Percentiles rank a stretch among this genome's conserved stretches.
Conservation (phyloP, 1,140 invertebrate species). For the Meteorus sp. region DNA sequence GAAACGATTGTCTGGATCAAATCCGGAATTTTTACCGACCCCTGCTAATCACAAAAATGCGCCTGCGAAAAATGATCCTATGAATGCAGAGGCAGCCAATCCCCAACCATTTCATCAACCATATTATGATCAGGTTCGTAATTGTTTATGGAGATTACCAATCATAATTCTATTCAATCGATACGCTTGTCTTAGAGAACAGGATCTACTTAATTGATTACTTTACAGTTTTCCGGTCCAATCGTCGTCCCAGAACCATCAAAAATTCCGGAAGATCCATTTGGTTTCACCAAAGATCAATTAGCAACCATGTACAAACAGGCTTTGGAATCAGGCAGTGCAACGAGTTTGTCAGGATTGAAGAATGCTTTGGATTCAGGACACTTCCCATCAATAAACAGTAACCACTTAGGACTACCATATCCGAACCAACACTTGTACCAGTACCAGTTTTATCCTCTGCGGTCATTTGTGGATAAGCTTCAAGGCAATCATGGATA, state of each 20-base stretch:
- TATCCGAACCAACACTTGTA: constrained; percentile 28
- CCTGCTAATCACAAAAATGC: background rate
- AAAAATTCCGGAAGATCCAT: background rate
- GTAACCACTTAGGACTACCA: constrained; percentile 29
- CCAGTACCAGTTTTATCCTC: constrained; percentile 41
- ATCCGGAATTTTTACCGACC: background rate
- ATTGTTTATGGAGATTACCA: too few species aligned
- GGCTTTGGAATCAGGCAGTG: constrained; percentile 38
- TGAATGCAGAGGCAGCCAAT: background rate
- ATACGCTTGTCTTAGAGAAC: background rate
- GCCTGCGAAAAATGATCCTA: background rate
- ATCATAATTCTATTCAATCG: too few species aligned
- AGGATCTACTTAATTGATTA: background rate
- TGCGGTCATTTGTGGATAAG: constrained; percentile 39
- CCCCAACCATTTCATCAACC: too few species aligned
- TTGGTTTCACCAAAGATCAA: constrained; percentile 34
- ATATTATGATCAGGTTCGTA: too few species aligned
- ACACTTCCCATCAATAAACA: constrained; percentile 27
- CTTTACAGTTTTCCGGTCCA: constrained; percentile 16
- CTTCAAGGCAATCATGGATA: constrained; percentile 34
- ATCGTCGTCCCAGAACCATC: constrained; percentile 5
- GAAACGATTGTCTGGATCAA: constrained; percentile 15
- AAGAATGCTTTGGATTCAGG: constrained; percentile 32
- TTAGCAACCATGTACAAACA: constrained; percentile 39
- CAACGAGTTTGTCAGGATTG: constrained; percentile 32